These are phyloP conservation scores for Ardeotis arabs DNA, from an alignment of 2,113 vertebrate species.

Conservation along the genomic window DNA sequence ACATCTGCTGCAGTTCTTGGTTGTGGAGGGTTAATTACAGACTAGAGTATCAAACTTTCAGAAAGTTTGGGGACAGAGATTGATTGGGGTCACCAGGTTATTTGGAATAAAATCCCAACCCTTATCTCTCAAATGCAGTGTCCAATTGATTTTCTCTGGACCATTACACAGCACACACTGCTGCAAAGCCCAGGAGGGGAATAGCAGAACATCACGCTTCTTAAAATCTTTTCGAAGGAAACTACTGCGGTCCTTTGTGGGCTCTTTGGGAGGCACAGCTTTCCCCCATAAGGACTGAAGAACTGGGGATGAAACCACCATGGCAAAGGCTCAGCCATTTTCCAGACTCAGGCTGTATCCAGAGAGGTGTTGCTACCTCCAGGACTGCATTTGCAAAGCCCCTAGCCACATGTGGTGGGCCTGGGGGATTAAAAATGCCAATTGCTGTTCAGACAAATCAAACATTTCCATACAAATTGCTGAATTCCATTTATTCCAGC, in stretches of 20 bases:
- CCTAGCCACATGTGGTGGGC: background rate
- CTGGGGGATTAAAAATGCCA: background rate
- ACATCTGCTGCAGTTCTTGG: constrained; percentile 87
- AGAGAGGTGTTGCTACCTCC: background rate
- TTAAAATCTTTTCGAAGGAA: constrained; percentile 42
- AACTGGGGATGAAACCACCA: rapidly evolving
- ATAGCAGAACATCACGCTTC: constrained; percentile 43
- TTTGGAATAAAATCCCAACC: constrained; percentile 77
- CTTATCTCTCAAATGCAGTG: constrained; percentile 85
- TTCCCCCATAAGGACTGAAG: background rate
- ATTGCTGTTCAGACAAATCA: background rate
- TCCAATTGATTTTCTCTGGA: constrained; percentile 92
- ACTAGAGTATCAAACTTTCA: constrained; percentile 75
- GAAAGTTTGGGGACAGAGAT: constrained; percentile 86
- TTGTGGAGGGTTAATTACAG: constrained; percentile 76
- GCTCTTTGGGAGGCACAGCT: background rate
- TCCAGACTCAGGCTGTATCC: background rate
- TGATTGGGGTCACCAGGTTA: constrained; percentile 87
- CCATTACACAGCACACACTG: constrained; percentile 81
- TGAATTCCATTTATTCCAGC: background rate
- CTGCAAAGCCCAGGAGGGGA: background rate
- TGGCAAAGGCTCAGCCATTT: background rate
- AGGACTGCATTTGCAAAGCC: background rate
- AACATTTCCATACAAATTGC: background rate
- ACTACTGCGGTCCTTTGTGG: background rate